A percentile compares a stretch with the other conserved stretches of the same genome.
Conservation (phyloP, 2,797 vertebrate genomes). For the Tragopan temminckii region DNA sequence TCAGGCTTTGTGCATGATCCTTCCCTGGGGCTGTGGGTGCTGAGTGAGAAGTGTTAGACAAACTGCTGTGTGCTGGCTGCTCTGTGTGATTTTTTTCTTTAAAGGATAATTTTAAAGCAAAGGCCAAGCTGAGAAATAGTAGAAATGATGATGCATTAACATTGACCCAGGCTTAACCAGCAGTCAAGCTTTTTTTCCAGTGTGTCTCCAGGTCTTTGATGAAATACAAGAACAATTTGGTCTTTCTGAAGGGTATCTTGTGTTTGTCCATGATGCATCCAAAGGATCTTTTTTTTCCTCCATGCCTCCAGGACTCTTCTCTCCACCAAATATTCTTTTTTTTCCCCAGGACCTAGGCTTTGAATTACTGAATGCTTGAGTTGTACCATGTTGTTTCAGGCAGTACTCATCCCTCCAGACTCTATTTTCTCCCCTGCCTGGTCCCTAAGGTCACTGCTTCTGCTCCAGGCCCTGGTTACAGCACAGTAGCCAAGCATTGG, state of each 20-base stretch:
- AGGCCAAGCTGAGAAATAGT: background rate
- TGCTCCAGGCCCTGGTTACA: background rate
- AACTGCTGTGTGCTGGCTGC: background rate
- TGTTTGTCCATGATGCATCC: rapidly evolving
- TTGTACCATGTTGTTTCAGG: background rate
- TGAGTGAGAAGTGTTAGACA: background rate
- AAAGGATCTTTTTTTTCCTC: background rate
- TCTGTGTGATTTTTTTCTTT: background rate
- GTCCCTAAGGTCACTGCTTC: background rate
- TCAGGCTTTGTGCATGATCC: rapidly evolving
- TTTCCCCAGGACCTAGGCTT: background rate
- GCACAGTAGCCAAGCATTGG: rapidly evolving
- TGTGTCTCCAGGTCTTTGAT: background rate
- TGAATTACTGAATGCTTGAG: background rate
- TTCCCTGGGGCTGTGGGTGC: background rate
- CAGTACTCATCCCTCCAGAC: background rate
- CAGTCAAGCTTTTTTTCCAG: background rate
- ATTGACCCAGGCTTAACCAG: background rate
- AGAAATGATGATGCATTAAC: background rate
- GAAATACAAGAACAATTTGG: background rate
- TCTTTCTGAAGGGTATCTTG: background rate
- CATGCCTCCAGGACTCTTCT: background rate
- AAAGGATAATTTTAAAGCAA: background rate
- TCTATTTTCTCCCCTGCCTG: background rate
- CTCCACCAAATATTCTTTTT: background rate